Evolutionary conservation across 1,140 invertebrate species (phyloP), one percentile per base, ranked within the genome.

Genomic region (Halictus rubicundus): DNA sequence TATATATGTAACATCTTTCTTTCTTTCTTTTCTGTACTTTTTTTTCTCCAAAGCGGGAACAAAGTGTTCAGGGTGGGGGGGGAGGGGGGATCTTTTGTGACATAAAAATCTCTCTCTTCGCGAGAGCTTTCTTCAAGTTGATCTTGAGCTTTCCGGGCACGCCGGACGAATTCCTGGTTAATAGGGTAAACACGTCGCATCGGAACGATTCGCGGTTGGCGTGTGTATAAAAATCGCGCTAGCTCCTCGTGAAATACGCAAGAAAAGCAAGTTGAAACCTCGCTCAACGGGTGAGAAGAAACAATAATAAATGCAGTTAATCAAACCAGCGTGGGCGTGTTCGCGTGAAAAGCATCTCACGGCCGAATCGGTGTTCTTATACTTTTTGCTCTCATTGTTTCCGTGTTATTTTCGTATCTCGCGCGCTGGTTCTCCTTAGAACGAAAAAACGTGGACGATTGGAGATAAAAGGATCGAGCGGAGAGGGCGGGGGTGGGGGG

Each of bases 261-360:
- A 59, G 70, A 71, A 74, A 74, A 73, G 54, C 46, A 76, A 79
- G 64, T 75, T 71, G 73, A 71, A 85, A 80, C 79, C 57, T 72
- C 73, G 69, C 65, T 54, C 73, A 71, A 49, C 32, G 25, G 57
- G 42, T 12, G 9, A 14, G 14, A 14, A 42, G 14, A 57, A 25
- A 12, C 77, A 80, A 79, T 49, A 49, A 52, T 73, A 83, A 86
- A 86, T 86, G 76, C 76, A 74, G 32, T 72, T 52, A 81, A 80
- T 75, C 19, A 52, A 86, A 85, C 68, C 74, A 81, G 70, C 66
- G 57, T 77, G 37, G 74, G 69, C 80, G 68, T n/a, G 9, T 9
- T 80, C 64, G 68, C 64, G 57, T 68, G 49, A 69, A 83, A 46
- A 46, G 12, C 10, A 10, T 84, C 84, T 78, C 71, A 74, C 46